phyloP scores from a whole-genome alignment of 2,888 invertebrate species.

The Scaptomyza polygonia region DNA sequence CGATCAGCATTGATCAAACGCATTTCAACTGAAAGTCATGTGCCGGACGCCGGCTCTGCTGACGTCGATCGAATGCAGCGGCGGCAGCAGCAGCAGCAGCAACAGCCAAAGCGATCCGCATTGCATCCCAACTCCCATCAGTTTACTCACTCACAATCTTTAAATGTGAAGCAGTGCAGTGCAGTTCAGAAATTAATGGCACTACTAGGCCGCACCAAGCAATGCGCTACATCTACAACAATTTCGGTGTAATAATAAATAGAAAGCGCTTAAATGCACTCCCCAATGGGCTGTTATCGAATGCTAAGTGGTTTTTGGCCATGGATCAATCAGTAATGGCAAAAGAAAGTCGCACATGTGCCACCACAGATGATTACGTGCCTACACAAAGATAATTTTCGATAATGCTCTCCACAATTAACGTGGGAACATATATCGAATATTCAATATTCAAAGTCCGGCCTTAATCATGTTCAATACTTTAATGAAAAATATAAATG shows the following conservation, averaged over 20 bases:
- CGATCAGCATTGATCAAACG: constrained; percentile 82
- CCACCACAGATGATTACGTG: constrained; percentile 19
- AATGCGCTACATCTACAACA: constrained; percentile 56
- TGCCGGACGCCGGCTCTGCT: constrained; percentile 50
- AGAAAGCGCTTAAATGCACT: constrained; percentile 47
- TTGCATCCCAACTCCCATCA: constrained; percentile 29
- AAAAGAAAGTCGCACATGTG: constrained; percentile 56
- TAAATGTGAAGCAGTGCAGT: constrained; percentile 15
- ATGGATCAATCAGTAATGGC: constrained; percentile 62
- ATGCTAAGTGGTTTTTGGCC: constrained; percentile 52
- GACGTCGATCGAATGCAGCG: constrained; percentile 17
- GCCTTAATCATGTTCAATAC: background rate
- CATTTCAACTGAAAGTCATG: constrained; percentile 76
- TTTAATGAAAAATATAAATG: background rate
- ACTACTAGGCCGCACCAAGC: constrained; percentile 37
- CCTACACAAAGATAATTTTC: constrained; percentile 28
- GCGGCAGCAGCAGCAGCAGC: constrained; percentile 2
- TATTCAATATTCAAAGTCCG: background rate
- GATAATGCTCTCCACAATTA: constrained; percentile 31
- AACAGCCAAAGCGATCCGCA: constrained; percentile 27
- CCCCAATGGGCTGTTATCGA: constrained; percentile 41
- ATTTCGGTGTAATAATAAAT: constrained; percentile 39
- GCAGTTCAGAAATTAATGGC: constrained; percentile 57
- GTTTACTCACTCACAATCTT: constrained; percentile 28
- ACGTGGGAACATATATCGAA: constrained; percentile 46